Percentiles rank a stretch among this genome's conserved stretches.
Evolutionary conservation across 2,797 vertebrate genomes (phyloP).

Genomic region (Lates japonicus): DNA sequence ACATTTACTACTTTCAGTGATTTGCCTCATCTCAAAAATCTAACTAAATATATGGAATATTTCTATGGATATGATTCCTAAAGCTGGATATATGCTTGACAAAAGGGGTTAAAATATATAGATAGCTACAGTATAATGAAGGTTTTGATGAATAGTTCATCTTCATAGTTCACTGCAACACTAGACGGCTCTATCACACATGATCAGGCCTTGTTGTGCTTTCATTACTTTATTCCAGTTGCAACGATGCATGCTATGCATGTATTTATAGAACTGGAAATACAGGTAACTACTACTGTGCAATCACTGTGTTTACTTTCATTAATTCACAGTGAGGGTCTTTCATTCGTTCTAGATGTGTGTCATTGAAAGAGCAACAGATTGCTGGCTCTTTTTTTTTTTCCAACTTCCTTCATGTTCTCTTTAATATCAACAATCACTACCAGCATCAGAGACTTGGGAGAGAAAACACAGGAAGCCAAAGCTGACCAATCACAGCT

Average conservation of each 20-base stretch:
- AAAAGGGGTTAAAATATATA: neutral
- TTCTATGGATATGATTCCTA: neutral
- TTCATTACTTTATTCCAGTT: neutral
- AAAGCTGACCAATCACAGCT: slow-evolving; percentile 20
- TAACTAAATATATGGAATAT: too few relatives aligned
- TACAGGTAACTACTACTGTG: neutral
- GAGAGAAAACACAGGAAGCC: slow-evolving; percentile 1
- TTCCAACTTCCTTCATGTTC: neutral
- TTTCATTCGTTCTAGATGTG: neutral
- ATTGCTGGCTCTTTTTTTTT: neutral
- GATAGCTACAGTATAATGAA: neutral
- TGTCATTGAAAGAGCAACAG: neutral
- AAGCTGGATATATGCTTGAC: neutral
- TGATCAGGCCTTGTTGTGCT: neutral
- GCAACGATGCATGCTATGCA: neutral
- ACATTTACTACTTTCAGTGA: neutral
- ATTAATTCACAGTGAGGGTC: neutral
- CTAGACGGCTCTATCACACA: neutral
- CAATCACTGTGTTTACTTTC: neutral
- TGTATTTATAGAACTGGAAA: neutral
- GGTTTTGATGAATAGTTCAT: neutral
- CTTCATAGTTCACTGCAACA: neutral
- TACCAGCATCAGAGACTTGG: neutral
- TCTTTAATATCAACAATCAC: neutral
- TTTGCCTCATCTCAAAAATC: too few relatives aligned